Evolutionary conservation across 2,113 vertebrate genomes (phyloP), one percentile per base, ranked within the genome.

Genomic region (Rhipidura dahli): DNA sequence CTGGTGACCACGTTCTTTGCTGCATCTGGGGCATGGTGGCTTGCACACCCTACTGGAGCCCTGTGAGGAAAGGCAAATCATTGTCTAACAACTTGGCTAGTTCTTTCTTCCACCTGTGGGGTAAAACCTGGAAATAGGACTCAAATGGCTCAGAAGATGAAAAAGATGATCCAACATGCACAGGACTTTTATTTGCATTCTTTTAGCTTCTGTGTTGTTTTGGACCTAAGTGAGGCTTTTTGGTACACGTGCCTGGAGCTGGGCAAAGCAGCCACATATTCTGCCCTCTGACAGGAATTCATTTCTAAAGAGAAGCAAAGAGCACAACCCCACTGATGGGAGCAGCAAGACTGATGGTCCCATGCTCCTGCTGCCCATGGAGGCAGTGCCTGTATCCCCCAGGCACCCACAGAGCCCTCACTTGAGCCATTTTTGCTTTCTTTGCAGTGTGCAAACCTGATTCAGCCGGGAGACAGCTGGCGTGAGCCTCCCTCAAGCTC

Each of bases 381-480:
- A 54, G 60, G 30, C 35, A 21, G 54, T 0, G 1, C 81, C 81
- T 80, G 28, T 33, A 33, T 73, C 4, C n/a, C 26, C 10, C 21
- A 22, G 53, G 44, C 24, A 60, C 15, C 17, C 3, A 1, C n/a
- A 53, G 57, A 83, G 40, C 53, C n/a, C 44, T 83, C 2, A 0
- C 47, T 88, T 42, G 44, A 66, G 22, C 49, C 19, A 4, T 51
- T 90, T 92, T 47, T 79, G 10, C 53, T 65, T 88, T 51, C 75
- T 89, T 49, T 57, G 45, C 49, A 31, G 26, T 3, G 2, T 50
- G 59, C 75, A 73, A 77, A 51, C 49, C n/a, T 14, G 35, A 77
- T 65, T 40, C 31, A 35, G 31, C 22, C 0, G 0, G 28, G 50
- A 23, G 2, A 0, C 3, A 0, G 51, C 73, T 12, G 69, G 30